Percentiles rank a stretch among this genome's conserved stretches.
These are phyloP conservation scores for Jacana jacana DNA, from an alignment of 2,113 vertebrate genomes.

Conservation along the genomic window DNA sequence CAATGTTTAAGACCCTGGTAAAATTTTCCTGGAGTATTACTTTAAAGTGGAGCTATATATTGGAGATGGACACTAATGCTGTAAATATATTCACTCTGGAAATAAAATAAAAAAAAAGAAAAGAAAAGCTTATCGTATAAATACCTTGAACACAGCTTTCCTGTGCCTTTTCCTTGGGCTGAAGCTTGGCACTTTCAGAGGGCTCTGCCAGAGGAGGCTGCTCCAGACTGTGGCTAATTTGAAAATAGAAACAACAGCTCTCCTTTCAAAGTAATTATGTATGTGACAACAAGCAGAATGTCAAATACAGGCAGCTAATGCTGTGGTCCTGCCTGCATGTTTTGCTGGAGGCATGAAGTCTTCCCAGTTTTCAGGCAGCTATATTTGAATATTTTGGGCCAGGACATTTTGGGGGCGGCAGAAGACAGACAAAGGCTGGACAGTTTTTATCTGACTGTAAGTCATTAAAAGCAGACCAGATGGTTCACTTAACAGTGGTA, in stretches of 20 bases:
- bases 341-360: not conserved
- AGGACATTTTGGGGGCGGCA: not conserved
- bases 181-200: not conserved
- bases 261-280: not conserved
- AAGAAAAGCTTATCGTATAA: accelerated
- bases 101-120: not conserved
- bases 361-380: not conserved
- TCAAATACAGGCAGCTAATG: not conserved
- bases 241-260: not conserved
- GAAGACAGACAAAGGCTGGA: not conserved
- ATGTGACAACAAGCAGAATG: not conserved
- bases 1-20: not conserved
- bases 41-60: not conserved
- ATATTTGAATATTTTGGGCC: not conserved
- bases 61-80: not conserved
- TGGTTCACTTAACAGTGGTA: slow-evolving; percentile 67
- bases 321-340: not conserved
- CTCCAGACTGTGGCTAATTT: not conserved
- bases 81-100: not conserved
- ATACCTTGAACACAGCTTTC: not conserved
- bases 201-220: not conserved
- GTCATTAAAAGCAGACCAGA: slow-evolving; percentile 64
- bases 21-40: not conserved
- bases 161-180: accelerated
- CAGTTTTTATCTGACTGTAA: slow-evolving; percentile 51